phyloP scores from a whole-genome alignment of 2,113 vertebrate genomes.

The Sclerurus mexicanus region DNA sequence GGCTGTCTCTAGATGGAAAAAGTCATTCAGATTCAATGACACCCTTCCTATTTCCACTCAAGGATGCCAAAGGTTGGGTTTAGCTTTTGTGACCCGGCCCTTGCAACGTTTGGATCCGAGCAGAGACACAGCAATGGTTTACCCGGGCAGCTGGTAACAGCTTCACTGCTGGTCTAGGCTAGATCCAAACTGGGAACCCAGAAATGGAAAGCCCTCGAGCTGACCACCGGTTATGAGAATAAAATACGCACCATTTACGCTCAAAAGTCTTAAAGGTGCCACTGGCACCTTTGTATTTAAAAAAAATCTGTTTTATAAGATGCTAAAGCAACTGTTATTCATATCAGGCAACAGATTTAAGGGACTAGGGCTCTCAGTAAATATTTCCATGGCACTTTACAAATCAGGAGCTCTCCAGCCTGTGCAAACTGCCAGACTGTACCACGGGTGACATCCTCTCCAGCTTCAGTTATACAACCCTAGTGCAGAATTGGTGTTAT shows the following conservation, averaged over 20 bases:
- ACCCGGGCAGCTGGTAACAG: neutral
- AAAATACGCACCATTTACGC: neutral
- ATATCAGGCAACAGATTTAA: neutral
- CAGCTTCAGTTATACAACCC: neutral
- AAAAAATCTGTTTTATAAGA: neutral
- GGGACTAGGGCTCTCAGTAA: neutral
- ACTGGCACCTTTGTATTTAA: neutral
- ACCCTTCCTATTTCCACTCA: neutral
- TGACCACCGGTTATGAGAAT: rapidly evolving
- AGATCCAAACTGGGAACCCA: neutral
- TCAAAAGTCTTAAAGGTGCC: neutral
- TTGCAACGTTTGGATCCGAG: neutral
- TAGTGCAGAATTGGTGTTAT: neutral
- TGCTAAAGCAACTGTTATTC: neutral
- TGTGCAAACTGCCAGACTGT: neutral
- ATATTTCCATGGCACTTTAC: constrained; percentile 1
- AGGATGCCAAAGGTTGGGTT: neutral
- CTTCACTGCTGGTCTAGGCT: neutral
- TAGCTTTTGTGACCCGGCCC: neutral
- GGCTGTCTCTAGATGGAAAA: neutral
- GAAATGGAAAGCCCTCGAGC: neutral
- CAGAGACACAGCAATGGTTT: neutral
- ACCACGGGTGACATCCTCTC: neutral
- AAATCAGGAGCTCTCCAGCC: neutral
- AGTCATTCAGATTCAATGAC: neutral